These are phyloP conservation scores for Diabrotica balteata DNA, from an alignment of 2,888 invertebrate species.

Conservation along the genomic window DNA sequence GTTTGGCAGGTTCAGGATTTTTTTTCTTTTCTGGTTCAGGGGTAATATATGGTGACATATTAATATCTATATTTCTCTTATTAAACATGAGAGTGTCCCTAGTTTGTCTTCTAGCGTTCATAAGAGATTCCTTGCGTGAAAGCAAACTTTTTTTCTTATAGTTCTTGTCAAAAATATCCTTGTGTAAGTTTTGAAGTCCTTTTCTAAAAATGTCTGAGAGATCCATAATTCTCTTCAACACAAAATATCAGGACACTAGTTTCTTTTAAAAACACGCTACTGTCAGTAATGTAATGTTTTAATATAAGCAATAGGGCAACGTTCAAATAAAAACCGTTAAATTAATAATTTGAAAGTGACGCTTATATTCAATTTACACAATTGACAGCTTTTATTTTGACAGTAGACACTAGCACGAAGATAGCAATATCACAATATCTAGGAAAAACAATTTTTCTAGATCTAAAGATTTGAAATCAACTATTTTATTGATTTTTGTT, in stretches of 20 bases:
- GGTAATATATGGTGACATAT: conserved; percentile 36
- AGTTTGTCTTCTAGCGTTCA: conserved; percentile 30
- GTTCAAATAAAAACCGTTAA: too few species aligned
- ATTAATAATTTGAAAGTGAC: too few species aligned
- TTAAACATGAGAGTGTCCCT: conserved; percentile 34
- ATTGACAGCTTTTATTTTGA: too few species aligned
- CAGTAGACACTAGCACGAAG: too few species aligned
- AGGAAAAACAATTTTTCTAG: too few species aligned
- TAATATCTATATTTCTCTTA: conserved; percentile 35
- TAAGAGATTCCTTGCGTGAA: conserved; percentile 22
- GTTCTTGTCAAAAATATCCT: conserved; percentile 31
- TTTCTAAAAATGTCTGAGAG: conserved; percentile 34
- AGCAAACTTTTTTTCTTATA: conserved; percentile 32
- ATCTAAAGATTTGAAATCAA: too few species aligned
- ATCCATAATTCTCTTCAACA: conserved; percentile 25
- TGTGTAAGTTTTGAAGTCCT: conserved; percentile 32
- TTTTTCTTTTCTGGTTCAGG: conserved; percentile 19
- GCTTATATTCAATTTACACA: too few species aligned
- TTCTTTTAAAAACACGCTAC: too few species aligned
- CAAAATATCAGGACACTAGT: too few species aligned
- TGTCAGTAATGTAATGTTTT: too few species aligned
- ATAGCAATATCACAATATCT: too few species aligned
- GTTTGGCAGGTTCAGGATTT: conserved; percentile 4
- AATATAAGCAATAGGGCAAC: background rate
- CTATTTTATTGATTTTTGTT: too few species aligned